Percentiles rank a stretch among this genome's conserved stretches.
Conservation (phyloP, 2,888 invertebrate genomes). For the Tenthredo livida region DNA sequence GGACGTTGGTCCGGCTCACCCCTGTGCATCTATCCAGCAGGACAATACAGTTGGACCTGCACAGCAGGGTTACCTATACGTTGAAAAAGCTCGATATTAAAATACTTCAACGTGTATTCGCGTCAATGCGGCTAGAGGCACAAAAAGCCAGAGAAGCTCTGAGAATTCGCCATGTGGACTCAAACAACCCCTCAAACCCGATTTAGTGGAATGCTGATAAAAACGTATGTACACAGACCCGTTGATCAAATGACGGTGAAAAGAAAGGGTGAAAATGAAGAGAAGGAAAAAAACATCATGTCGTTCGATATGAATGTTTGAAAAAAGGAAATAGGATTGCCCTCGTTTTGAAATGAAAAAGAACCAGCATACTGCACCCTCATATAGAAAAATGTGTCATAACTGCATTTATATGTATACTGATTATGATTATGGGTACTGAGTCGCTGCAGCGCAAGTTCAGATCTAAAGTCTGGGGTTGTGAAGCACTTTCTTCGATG, state of each 20-base stretch:
- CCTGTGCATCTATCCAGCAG: conserved; percentile 58
- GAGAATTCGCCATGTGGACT: neutral
- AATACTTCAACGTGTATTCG: conserved; percentile 72
- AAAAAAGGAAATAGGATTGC: neutral
- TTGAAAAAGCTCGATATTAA: conserved; percentile 70
- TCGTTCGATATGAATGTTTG: neutral
- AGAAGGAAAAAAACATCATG: neutral
- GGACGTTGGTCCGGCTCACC: neutral
- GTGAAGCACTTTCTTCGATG: conserved; percentile 57
- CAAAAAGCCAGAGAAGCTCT: conserved; percentile 60
- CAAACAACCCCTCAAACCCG: conserved; percentile 2
- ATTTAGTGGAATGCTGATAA: neutral
- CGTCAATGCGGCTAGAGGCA: conserved; percentile 54
- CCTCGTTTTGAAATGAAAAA: neutral
- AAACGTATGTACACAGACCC: neutral
- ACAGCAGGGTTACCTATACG: neutral
- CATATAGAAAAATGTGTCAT: neutral
- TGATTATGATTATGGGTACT: no score
- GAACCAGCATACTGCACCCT: no score
- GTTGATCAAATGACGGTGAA: neutral
- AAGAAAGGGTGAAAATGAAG: neutral
- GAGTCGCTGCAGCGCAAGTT: neutral
- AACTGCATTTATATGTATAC: neutral
- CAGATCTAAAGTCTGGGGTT: conserved; percentile 36
- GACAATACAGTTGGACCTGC: conserved; percentile 29